phyloP scores from a whole-genome alignment of 2,113 vertebrate genomes.

The Cottus gobio region DNA sequence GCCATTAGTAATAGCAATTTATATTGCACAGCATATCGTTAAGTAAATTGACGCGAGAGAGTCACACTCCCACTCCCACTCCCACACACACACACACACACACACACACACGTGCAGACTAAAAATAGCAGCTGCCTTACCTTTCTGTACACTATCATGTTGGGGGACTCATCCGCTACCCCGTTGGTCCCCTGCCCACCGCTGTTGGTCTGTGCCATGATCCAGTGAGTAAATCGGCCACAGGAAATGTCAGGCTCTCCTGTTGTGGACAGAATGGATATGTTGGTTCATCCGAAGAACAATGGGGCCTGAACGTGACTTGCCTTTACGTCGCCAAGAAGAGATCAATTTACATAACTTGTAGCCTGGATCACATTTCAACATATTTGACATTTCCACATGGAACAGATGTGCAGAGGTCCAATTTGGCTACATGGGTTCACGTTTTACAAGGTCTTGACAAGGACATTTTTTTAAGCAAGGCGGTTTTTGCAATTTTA shows the following conservation, averaged over 20 bases:
- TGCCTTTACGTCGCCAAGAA: slow-evolving; percentile 34
- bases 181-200: slow-evolving; percentile 93
- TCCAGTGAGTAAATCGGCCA: slow-evolving; percentile 79
- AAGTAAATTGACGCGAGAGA: slow-evolving; percentile 54
- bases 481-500: background rate
- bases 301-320: slow-evolving; percentile 31
- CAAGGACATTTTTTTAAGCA: slow-evolving; percentile 47
- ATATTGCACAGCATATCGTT: slow-evolving; percentile 43
- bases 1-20: slow-evolving; percentile 46
- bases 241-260: slow-evolving; percentile 78
- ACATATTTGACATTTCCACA: slow-evolving; percentile 52
- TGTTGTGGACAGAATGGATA: slow-evolving; percentile 65
- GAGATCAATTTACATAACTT: slow-evolving; percentile 38
- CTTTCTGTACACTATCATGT: slow-evolving; percentile 99
- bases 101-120: slow-evolving; percentile 36
- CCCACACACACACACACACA: slow-evolving; percentile 25
- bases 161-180: slow-evolving; percentile 94
- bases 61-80: slow-evolving; percentile 18
- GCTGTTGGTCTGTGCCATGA: slow-evolving; percentile 97
- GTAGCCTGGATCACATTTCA: slow-evolving; percentile 31
- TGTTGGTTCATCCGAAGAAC: slow-evolving; percentile 47
- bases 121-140: slow-evolving; percentile 83
- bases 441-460: slow-evolving; percentile 60
- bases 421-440: slow-evolving; percentile 10
- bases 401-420: slow-evolving; percentile 19